These are phyloP conservation scores for Gymnorhina tibicen DNA, from an alignment of 2,113 vertebrate genomes.

Conservation along the genomic window DNA sequence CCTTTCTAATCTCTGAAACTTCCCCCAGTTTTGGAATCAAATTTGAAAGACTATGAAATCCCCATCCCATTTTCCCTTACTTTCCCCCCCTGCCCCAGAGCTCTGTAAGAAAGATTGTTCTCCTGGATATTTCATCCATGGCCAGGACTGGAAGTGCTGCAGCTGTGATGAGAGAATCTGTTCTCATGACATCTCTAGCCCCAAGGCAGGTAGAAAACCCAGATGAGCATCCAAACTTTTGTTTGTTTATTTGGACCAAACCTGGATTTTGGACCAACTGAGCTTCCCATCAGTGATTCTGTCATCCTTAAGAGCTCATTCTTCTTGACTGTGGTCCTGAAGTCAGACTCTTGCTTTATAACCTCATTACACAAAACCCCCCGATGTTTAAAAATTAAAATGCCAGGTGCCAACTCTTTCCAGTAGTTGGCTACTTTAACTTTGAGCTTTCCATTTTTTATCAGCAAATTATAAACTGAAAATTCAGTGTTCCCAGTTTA, in stretches of 20 bases:
- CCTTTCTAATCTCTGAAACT: not conserved
- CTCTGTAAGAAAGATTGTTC: constrained; percentile 19
- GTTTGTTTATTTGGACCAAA: constrained; percentile 11
- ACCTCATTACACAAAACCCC: not conserved
- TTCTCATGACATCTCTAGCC: constrained; percentile 53
- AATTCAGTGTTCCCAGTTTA: constrained; percentile 59
- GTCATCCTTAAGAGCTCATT: constrained; percentile 40
- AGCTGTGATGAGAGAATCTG: constrained; percentile 59
- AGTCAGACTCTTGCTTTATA: constrained; percentile 40
- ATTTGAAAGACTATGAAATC: not conserved
- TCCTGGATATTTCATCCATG: not conserved
- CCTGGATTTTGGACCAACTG: not conserved
- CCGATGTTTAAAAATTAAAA: constrained; percentile 56
- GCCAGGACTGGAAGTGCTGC: constrained; percentile 41
- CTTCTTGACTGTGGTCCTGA: constrained; percentile 32
- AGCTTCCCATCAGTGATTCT: constrained; percentile 12
- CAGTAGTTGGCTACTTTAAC: constrained; percentile 56
- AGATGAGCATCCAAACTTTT: constrained; percentile 24
- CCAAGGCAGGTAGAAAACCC: constrained; percentile 52
- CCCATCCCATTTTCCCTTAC: not conserved
- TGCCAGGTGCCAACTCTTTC: constrained; percentile 55
- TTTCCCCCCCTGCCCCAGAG: not conserved
- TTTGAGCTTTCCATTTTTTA: constrained; percentile 66
- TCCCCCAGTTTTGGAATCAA: not conserved
- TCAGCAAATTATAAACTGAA: constrained; percentile 49